Evolutionary conservation across 2,113 vertebrate species (phyloP).

Genomic region (Colaptes auratus): DNA sequence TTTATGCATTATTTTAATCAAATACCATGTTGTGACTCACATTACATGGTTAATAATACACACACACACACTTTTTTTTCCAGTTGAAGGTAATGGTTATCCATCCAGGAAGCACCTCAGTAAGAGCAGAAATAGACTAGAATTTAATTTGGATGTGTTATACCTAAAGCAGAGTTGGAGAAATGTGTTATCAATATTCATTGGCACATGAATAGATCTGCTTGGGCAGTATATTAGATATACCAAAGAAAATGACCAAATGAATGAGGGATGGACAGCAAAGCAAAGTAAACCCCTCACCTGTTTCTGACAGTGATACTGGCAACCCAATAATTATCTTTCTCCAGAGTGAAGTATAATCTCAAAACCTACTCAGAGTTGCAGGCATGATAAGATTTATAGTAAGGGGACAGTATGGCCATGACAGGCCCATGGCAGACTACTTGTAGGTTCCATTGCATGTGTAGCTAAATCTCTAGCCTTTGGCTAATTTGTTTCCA

Average conservation of each 20-base stretch:
- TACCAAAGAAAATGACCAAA: background rate
- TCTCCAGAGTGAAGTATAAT: background rate
- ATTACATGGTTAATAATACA: background rate
- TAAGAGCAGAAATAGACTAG: background rate
- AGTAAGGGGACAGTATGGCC: background rate
- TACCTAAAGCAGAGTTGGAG: background rate
- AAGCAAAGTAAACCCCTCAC: background rate
- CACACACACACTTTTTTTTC: background rate
- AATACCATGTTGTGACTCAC: background rate
- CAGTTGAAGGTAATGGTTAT: background rate
- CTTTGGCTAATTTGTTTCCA: background rate
- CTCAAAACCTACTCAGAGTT: background rate
- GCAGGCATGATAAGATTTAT: background rate
- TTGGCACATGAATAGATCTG: background rate
- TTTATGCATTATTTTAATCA: background rate
- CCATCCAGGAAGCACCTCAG: background rate
- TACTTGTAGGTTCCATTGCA: background rate
- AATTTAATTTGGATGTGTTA: background rate
- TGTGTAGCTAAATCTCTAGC: background rate
- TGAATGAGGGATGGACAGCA: background rate
- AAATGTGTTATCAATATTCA: background rate
- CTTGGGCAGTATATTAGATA: background rate
- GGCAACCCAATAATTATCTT: background rate
- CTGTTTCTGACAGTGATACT: background rate
- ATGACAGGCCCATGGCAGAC: background rate